phyloP scores from a whole-genome alignment of 2,888 invertebrate genomes.

The Eurytoma californica region DNA sequence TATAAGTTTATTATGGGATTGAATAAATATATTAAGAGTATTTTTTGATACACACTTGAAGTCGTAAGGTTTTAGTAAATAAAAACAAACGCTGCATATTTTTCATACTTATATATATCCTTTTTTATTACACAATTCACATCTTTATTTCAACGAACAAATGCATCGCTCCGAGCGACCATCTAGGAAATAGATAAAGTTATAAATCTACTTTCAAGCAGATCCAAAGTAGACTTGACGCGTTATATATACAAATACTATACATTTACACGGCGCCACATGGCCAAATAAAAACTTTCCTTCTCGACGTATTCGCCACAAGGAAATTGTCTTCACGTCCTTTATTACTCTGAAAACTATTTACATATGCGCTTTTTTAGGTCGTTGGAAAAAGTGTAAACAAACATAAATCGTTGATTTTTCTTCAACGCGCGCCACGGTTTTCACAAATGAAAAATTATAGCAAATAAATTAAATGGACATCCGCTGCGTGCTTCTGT shows the following conservation, averaged over 20 bases:
- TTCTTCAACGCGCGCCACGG: neutral
- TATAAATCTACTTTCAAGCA: conserved; percentile 51
- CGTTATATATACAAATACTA: conserved; percentile 49
- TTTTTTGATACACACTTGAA: no score
- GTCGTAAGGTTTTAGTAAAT: neutral
- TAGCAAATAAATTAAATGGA: no score
- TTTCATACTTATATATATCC: conserved; percentile 10
- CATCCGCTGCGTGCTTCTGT: neutral
- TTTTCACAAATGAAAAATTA: neutral
- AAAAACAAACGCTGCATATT: neutral
- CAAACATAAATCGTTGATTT: neutral
- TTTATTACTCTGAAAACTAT: conserved; percentile 46
- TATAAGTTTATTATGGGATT: no score
- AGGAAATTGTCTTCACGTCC: conserved; percentile 14
- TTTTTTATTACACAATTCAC: conserved; percentile 42
- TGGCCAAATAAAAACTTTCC: conserved; percentile 42
- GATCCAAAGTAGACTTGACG: conserved; percentile 41
- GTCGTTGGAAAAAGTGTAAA: conserved; percentile 29
- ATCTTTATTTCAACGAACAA: conserved; percentile 43
- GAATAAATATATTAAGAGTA: no score
- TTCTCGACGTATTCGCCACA: neutral
- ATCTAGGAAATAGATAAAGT: conserved; percentile 26
- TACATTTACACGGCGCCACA: conserved; percentile 56
- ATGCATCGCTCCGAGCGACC: conserved; percentile 13
- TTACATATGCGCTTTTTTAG: conserved; percentile 44